phyloP scores from a whole-genome alignment of 2,113 vertebrate species.

The Pantherophis guttatus region DNA sequence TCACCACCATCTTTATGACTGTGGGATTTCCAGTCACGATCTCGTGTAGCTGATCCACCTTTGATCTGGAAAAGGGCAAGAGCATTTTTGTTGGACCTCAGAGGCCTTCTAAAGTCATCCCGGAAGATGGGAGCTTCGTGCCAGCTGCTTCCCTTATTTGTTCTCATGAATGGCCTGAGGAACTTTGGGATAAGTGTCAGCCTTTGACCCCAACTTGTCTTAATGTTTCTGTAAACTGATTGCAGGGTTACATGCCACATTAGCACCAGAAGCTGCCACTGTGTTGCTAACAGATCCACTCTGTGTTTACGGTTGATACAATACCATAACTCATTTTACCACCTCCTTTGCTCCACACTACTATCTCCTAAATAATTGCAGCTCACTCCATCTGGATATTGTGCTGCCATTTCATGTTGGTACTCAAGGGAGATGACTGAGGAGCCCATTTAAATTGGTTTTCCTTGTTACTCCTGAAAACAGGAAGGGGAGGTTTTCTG shows the following conservation, averaged over 20 bases:
- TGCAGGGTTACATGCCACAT: neutral
- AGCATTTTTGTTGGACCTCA: neutral
- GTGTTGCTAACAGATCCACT: neutral
- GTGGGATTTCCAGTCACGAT: slow-evolving; percentile 97
- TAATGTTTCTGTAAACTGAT: neutral
- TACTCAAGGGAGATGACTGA: neutral
- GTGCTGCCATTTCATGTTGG: neutral
- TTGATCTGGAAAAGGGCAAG: slow-evolving; percentile 78
- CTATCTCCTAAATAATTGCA: neutral
- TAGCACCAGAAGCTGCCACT: neutral
- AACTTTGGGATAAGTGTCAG: neutral
- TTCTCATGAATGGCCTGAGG: neutral
- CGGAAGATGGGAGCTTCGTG: neutral
- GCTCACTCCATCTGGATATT: neutral
- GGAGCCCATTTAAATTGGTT: neutral
- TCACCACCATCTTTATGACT: slow-evolving; percentile 98
- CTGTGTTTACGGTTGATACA: neutral
- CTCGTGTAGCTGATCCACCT: slow-evolving; percentile 97
- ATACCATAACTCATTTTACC: neutral
- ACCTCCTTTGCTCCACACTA: neutral
- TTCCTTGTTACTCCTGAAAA: neutral
- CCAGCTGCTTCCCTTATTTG: neutral
- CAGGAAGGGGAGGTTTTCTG: neutral
- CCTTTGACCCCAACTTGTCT: neutral
- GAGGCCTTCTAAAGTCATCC: neutral